These are phyloP conservation scores for Carettochelys insculpta DNA, from an alignment of 2,113 vertebrate genomes.

Conservation along the genomic window DNA sequence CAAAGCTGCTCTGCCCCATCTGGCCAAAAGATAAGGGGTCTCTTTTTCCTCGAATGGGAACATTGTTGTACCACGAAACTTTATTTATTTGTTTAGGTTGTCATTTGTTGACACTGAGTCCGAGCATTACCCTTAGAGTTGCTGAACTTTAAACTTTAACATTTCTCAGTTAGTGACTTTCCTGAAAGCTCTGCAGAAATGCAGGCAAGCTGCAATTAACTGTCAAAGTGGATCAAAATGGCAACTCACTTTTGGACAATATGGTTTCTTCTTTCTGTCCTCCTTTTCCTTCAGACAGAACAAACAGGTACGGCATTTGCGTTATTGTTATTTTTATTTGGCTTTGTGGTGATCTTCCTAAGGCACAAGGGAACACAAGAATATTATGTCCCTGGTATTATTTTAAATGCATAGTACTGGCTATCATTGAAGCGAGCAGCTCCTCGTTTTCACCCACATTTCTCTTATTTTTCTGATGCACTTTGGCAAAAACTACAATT, in stretches of 20 bases:
- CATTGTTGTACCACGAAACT: not conserved
- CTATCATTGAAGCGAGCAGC: rapidly evolving
- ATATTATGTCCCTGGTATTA: not conserved
- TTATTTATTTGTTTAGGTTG: not conserved
- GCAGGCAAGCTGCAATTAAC: not conserved
- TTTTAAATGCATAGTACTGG: not conserved
- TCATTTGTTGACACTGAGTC: conserved; percentile 29
- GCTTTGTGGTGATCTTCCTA: not conserved
- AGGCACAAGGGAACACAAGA: not conserved
- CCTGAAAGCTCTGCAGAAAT: not conserved
- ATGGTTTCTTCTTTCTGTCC: conserved; percentile 55
- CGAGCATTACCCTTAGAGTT: conserved; percentile 13
- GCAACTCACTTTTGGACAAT: conserved; percentile 51
- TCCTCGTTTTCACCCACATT: not conserved
- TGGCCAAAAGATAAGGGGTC: rapidly evolving
- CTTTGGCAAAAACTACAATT: not conserved
- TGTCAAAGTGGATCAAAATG: conserved; percentile 47
- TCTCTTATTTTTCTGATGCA: not conserved
- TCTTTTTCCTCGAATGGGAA: not conserved
- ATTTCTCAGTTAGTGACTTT: not conserved
- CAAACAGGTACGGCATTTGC: conserved; percentile 71
- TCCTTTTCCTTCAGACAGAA: conserved; percentile 63
- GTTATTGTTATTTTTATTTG: conserved; percentile 2
- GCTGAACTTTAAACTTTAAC: conserved; percentile 72
- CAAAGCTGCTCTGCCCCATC: not conserved